Conservation (phyloP, 2,113 vertebrate species). For the Mesocricetus auratus region DNA sequence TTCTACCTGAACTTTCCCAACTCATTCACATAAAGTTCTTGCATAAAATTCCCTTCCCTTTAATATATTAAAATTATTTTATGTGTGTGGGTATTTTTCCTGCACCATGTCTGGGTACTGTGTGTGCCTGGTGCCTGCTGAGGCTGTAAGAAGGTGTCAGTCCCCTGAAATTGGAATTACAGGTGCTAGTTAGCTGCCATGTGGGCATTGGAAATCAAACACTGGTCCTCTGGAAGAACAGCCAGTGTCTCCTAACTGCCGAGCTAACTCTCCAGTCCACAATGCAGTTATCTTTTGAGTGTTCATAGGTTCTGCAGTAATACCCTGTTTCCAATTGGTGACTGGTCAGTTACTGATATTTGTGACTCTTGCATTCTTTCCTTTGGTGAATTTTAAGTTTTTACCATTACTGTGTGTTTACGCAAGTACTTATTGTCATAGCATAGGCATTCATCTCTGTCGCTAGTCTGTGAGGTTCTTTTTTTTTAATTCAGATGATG, state of each 20-base stretch:
- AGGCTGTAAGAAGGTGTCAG: not conserved
- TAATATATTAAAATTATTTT: not conserved
- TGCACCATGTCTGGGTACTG: not conserved
- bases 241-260: not conserved
- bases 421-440: not conserved
- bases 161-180: not conserved
- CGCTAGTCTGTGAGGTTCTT: not conserved
- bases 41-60: not conserved
- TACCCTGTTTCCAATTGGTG: not conserved
- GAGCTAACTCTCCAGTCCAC: not conserved
- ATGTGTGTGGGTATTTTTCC: not conserved
- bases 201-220: not conserved
- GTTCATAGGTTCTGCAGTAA: not conserved
- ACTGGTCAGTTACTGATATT: not conserved
- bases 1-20: not conserved
- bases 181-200: not conserved
- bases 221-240: not conserved
- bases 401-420: not conserved
- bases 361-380: not conserved
- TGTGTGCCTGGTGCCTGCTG: not conserved
- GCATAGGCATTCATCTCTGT: too few species aligned
- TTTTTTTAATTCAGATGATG: not conserved
- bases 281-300: not conserved
- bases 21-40: not conserved
- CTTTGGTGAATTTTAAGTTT: not conserved